phyloP scores from a whole-genome alignment of 2,797 vertebrate species.

The Selene dorsalis region DNA sequence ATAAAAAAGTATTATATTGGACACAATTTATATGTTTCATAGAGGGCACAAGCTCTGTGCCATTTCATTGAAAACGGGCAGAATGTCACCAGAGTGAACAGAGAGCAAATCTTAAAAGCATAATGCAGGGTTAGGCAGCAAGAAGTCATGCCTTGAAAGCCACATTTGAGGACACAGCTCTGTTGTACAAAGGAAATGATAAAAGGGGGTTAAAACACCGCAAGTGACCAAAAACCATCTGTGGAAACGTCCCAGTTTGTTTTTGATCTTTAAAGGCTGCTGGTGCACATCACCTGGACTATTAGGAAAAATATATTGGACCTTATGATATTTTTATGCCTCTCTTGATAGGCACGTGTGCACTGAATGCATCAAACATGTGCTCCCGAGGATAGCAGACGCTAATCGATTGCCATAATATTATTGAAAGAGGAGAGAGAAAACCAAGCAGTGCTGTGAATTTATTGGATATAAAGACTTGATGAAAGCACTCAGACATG shows the following conservation, averaged over 20 bases:
- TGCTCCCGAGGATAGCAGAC: neutral
- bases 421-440: constrained; percentile 4
- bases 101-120: constrained; percentile 3
- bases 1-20: neutral
- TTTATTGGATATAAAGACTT: constrained; percentile 17
- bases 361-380: neutral
- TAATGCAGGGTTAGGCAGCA: neutral
- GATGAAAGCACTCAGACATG: neutral
- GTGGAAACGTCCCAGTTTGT: neutral
- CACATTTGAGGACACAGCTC: neutral
- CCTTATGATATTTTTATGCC: neutral
- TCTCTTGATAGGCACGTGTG: neutral
- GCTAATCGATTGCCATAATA: constrained; percentile 33
- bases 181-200: neutral
- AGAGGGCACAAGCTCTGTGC: constrained; percentile 5
- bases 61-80: neutral
- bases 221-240: neutral
- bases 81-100: neutral
- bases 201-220: neutral
- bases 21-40: neutral
- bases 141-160: constrained; percentile 6
- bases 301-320: neutral
- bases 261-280: neutral
- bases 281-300: neutral
- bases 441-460: constrained; percentile 7